Evolutionary conservation across 2,888 invertebrate genomes (phyloP).

Genomic region (Agriopis marginaria): DNA sequence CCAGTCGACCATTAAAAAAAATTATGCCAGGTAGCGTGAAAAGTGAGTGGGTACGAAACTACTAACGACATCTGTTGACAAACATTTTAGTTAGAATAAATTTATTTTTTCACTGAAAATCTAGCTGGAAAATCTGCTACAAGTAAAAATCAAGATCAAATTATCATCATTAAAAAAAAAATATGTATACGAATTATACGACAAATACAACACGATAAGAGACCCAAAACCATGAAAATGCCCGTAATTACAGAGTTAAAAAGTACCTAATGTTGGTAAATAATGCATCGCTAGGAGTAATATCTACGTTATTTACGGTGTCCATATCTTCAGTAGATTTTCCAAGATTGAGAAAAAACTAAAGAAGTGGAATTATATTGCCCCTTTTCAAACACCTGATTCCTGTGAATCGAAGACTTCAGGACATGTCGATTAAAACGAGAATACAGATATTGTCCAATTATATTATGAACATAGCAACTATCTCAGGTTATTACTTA

Average conservation of each 20-base stretch:
- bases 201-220: not conserved
- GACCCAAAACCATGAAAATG: not conserved
- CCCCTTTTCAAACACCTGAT: slow-evolving; percentile 26
- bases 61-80: slow-evolving; percentile 64
- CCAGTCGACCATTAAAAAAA: no score
- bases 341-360: slow-evolving; percentile 31
- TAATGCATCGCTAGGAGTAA: not conserved
- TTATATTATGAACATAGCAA: not conserved
- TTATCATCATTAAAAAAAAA: no score
- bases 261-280: not conserved
- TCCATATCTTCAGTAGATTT: not conserved
- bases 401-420: slow-evolving; percentile 6
- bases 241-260: not conserved
- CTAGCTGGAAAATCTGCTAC: no score
- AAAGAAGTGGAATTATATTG: slow-evolving; percentile 2
- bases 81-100: slow-evolving; percentile 43
- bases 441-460: not conserved
- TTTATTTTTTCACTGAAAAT: not conserved
- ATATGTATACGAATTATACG: not conserved
- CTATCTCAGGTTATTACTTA: slow-evolving; percentile 56
- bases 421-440: not conserved
- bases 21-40: not conserved
- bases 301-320: not conserved
- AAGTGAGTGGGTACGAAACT: slow-evolving; percentile 8
- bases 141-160: no score